Base-by-base conservation (phyloP, 2,888 invertebrate species). In the Drosophila mulleri region DNA sequence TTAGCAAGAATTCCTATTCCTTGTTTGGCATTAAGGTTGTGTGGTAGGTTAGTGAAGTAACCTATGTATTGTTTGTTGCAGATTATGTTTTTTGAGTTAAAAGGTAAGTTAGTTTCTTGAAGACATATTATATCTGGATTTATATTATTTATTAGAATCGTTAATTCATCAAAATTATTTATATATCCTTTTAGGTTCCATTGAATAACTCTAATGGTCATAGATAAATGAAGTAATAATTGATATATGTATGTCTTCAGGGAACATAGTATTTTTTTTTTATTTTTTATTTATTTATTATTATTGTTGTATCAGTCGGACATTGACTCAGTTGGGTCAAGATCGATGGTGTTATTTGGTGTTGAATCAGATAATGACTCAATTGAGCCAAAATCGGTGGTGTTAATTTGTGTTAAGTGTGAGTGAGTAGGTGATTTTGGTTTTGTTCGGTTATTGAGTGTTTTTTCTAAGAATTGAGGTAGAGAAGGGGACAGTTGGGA, bases 391-490 rank as follows among this genome's bases (percentile, higher is more conserved):
- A 1, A 23, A 23, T 23, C 20, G 20, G 20, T 23, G 16, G 39
- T 39, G 39, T 39, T 39, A 6, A 16, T 39, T 39, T 39, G 39
- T 39, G 39, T 39, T 39, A 39, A 39, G 16, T 39, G 39, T 39
- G 16, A 39, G 39, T 39, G 39, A 39, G 39, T 39, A 39, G 39
- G 39, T 39, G 39, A 39, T 39, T 39, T 39, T 39, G 39, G 39
- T 39, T 39, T 39, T 39, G 39, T 39, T 39, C 39, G 41, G 41
- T 41, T 41, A 41, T 41, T 41, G n/a, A 41, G 41, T n/a, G 41
- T n/a, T 41, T 41, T 41, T 41, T 39, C 39, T 41, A 41, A 41
- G n/a, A 41, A 41, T 41, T 41, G n/a, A n/a, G 41, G n/a, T 41
- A 41, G 41, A n/a, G n/a, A n/a, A 41, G 41, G n/a, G 41, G n/a